Evolutionary conservation across 2,797 vertebrate species (phyloP), one percentile per base, ranked within the genome.

Genomic region (Bryconaethiops microstoma): DNA sequence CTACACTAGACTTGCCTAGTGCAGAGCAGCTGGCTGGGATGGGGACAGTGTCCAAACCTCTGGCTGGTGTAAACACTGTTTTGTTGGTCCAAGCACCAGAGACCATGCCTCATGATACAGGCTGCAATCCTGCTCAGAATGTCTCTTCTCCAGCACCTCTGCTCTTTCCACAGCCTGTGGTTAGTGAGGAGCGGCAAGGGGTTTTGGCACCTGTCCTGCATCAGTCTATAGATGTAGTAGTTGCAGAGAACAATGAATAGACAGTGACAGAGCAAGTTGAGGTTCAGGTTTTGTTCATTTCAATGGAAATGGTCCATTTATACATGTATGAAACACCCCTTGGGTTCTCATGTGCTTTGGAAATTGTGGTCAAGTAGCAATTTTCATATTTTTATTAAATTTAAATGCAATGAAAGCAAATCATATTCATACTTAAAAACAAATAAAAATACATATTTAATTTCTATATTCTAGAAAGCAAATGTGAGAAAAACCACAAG

Each of bases 41-140:
- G 55, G 23, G 14, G 19, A 25, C 7, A 62, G 14, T 2, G 29
- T 19, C 63, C 39, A 7, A 39, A 29, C 69, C 35, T 5, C 78
- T 69, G 62, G n/a, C 85, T 17, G 75, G 75, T 19, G 62, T 86
- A 16, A 78, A 68, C 67, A 81, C 85, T 13, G 80, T 86, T 39
- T 42, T 86, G 54, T 64, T 86, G 45, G 75, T 81, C 9, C 83
- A 86, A 62, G 14, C 79, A 39, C 29, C 89, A 29, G 91, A 90
- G 7, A 91, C 91, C 76, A 82, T 87, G 25, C 91, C 91, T 21
- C 85, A 89, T 90, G 0, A 93, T 92, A 74, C 91, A 89, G 1
- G 90, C 91, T 45, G 92, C 57, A 35, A 57, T 91, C 68, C 90
- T 89, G 2, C 91, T 90, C 45, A 92, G 89, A 1, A 67, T 14